phyloP scores from a whole-genome alignment of 2,888 invertebrate genomes.

The Adelphocoris suturalis region DNA sequence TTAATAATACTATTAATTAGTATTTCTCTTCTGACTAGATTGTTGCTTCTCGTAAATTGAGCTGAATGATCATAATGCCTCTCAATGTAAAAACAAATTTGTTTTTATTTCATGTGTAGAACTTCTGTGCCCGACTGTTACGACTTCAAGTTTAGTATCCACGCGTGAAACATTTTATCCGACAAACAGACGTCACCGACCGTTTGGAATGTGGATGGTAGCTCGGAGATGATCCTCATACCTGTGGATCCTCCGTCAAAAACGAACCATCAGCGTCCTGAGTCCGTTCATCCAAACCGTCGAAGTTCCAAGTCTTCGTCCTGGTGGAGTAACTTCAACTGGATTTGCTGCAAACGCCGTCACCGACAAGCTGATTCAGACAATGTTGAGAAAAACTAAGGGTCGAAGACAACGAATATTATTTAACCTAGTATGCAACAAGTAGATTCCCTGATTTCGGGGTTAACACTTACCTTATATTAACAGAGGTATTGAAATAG shows the following conservation, averaged over 20 bases:
- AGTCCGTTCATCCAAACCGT: neutral
- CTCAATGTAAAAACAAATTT: no score
- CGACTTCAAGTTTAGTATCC: neutral
- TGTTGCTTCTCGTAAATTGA: no score
- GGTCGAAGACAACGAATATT: neutral
- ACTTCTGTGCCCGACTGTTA: neutral
- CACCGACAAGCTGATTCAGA: neutral
- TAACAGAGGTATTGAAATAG: neutral
- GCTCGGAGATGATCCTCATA: neutral
- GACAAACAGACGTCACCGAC: neutral
- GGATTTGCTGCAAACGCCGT: neutral
- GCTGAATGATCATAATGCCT: no score
- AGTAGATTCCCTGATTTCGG: neutral
- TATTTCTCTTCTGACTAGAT: no score
- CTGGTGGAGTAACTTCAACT: neutral
- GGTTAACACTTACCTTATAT: neutral
- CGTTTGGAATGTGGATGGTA: neutral
- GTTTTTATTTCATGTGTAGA: neutral
- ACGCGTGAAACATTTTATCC: neutral
- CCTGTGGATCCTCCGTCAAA: neutral
- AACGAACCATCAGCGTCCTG: neutral
- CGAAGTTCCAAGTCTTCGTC: neutral
- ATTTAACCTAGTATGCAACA: neutral
- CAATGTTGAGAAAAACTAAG: neutral
- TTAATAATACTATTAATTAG: no score